Evolutionary conservation across 2,797 vertebrate genomes (phyloP), one percentile per base, ranked within the genome.

Genomic region (Mus minutoides): DNA sequence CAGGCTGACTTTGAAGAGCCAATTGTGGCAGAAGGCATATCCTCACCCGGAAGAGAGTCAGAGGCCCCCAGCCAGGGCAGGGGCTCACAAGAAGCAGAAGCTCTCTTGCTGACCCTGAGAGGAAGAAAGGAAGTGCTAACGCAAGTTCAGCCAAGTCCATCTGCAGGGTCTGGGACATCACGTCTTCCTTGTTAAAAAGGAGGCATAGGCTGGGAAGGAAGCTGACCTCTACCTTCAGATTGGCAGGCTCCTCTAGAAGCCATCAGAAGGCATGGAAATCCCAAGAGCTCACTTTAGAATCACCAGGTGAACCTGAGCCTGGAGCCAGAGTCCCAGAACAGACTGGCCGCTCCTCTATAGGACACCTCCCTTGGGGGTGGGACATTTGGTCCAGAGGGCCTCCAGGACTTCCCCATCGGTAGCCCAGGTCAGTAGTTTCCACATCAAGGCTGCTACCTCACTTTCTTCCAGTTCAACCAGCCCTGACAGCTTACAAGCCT

Each of bases 381-480:
- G 75, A 78, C 88, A 19, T 73, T 85, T 46, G 58, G 75, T 46
- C 56, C 73, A 31, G n/a, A 22, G 73, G 22, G 31, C 80, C 84
- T 92, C 91, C 52, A 67, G 46, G 67, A 91, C 60, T 92, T 94
- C 89, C 90, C 64, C 80, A 60, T 96, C 6, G 0, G 77, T 34
- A 26, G n/a, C 54, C 56, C 56, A 43, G 54, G 83, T 89, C 92
- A 58, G 90, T 92, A 56, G n/a, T 91, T 84, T 94, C 85, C 64
- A 43, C 12, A 24, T 67, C 73, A 71, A 77, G 4, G 0, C 80
- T 62, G 82, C 80, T 56, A 77, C 43, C 89, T 90, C 46, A 14
- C 62, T 94, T 64, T 94, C 88, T 96, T 90, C 87, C 92, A 49
- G 87, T 54, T 43, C 52, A 78, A 92, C 73, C 73, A 92, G 77